These are phyloP conservation scores for Hyles vespertilio DNA, from an alignment of 1,140 invertebrate genomes.

Conservation along the genomic window DNA sequence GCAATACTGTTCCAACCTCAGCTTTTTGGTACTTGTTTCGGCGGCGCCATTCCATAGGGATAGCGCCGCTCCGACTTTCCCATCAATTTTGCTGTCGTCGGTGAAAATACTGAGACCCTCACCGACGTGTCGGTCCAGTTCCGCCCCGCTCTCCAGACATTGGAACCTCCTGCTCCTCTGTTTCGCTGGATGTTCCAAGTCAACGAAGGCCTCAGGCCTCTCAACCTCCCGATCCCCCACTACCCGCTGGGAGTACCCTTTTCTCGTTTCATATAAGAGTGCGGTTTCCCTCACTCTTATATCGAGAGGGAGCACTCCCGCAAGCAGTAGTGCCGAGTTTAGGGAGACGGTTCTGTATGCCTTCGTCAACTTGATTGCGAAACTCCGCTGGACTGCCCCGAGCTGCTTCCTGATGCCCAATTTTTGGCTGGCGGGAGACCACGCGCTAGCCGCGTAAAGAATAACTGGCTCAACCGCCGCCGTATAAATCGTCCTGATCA, in stretches of 20 bases:
- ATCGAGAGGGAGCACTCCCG: slow-evolving; percentile 16
- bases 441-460: background rate
- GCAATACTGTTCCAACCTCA: slow-evolving; percentile 19
- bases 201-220: background rate
- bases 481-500: slow-evolving; percentile 4
- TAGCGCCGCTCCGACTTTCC: slow-evolving; percentile 24
- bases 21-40: slow-evolving; percentile 15
- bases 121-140: slow-evolving; percentile 1
- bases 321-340: background rate
- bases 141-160: slow-evolving; percentile 8
- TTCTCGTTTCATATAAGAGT: slow-evolving; percentile 9
- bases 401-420: background rate
- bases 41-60: slow-evolving; percentile 16
- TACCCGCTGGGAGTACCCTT: slow-evolving; percentile 10
- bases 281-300: slow-evolving; percentile 15
- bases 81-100: slow-evolving; percentile 27
- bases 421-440: background rate
- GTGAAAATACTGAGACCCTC: slow-evolving; percentile 16
- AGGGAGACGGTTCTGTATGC: slow-evolving; percentile 1
- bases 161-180: slow-evolving; percentile 1
- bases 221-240: slow-evolving; percentile 17
- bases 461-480: slow-evolving; percentile 2
- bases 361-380: background rate
- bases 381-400: background rate
- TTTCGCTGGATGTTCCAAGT: slow-evolving; percentile 12